These are phyloP conservation scores for Macrobrachium nipponense DNA, from an alignment of 1,140 invertebrate genomes.

Conservation along the genomic window DNA sequence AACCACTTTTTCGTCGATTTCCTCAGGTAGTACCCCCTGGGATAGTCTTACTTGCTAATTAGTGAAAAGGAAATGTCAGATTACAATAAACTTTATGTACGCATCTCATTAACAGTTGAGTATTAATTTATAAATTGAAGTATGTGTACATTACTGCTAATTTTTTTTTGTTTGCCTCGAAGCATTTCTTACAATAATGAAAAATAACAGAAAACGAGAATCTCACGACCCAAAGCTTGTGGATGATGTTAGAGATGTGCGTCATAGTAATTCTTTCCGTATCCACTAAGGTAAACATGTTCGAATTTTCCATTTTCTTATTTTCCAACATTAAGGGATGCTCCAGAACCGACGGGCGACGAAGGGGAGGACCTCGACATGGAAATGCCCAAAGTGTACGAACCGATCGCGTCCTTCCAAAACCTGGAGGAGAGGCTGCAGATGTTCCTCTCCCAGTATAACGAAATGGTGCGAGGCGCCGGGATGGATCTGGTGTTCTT, in stretches of 20 bases:
- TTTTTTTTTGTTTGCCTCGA: too few species aligned
- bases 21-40: conserved; percentile 77
- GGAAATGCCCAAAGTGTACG: conserved; percentile 93
- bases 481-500: conserved; percentile 99
- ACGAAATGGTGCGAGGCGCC: conserved; percentile 94
- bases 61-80: too few species aligned
- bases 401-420: conserved; percentile 82
- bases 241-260: too few species aligned
- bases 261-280: background rate
- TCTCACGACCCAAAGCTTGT: too few species aligned
- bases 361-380: conserved; percentile 96
- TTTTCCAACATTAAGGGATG: conserved; percentile 77
- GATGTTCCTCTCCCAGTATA: conserved; percentile 95
- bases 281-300: background rate
- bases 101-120: too few species aligned
- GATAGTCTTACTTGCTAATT: too few species aligned
- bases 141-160: too few species aligned
- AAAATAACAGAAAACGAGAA: too few species aligned
- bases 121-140: too few species aligned
- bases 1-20: conserved; percentile 92
- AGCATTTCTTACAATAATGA: too few species aligned
- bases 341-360: conserved; percentile 95
- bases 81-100: too few species aligned
- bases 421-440: conserved; percentile 86
- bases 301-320: background rate